Percentiles rank a stretch among this genome's conserved stretches.
phyloP scores from a whole-genome alignment of 2,888 invertebrate species.

The Caenorhabditis plicata region DNA sequence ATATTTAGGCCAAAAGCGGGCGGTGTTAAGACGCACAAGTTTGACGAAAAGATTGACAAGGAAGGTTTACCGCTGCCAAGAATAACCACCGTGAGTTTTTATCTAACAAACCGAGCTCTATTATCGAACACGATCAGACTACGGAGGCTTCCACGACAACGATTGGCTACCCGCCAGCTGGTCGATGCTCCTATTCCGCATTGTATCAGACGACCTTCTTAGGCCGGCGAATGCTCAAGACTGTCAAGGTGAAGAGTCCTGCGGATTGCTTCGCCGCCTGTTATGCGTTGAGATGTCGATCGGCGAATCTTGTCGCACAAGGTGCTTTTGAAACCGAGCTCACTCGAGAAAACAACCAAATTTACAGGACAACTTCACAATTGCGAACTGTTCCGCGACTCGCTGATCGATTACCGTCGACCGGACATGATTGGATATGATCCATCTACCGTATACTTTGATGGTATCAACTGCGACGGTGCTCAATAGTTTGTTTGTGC shows the following conservation, averaged over 20 bases:
- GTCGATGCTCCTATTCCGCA: slow-evolving; percentile 59
- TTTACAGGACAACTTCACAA: slow-evolving; percentile 34
- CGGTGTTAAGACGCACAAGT: slow-evolving; percentile 43
- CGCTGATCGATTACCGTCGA: slow-evolving; percentile 61
- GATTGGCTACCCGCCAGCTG: slow-evolving; percentile 53
- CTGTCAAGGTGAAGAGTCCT: slow-evolving; percentile 39
- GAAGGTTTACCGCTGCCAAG: slow-evolving; percentile 26
- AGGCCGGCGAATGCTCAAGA: slow-evolving; percentile 37
- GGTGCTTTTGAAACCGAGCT: slow-evolving; percentile 19
- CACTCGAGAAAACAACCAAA: not conserved
- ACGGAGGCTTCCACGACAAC: slow-evolving; percentile 35
- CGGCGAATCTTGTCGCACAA: slow-evolving; percentile 59
- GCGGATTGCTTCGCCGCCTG: slow-evolving; percentile 62
- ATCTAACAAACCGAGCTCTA: not conserved
- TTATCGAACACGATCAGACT: slow-evolving; percentile 6
- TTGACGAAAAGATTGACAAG: slow-evolving; percentile 39
- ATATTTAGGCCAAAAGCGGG: slow-evolving; percentile 12
- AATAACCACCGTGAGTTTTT: slow-evolving; percentile 16
- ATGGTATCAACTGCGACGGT: slow-evolving; percentile 61
- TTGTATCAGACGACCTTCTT: slow-evolving; percentile 62
- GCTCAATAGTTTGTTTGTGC: slow-evolving; percentile 3
- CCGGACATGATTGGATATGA: slow-evolving; percentile 61
- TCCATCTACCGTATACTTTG: slow-evolving; percentile 61
- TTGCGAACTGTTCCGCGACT: slow-evolving; percentile 57
- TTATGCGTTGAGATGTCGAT: slow-evolving; percentile 55